Evolutionary conservation across 2,113 vertebrate species (phyloP).

Genomic region (Mustela lutreola): DNA sequence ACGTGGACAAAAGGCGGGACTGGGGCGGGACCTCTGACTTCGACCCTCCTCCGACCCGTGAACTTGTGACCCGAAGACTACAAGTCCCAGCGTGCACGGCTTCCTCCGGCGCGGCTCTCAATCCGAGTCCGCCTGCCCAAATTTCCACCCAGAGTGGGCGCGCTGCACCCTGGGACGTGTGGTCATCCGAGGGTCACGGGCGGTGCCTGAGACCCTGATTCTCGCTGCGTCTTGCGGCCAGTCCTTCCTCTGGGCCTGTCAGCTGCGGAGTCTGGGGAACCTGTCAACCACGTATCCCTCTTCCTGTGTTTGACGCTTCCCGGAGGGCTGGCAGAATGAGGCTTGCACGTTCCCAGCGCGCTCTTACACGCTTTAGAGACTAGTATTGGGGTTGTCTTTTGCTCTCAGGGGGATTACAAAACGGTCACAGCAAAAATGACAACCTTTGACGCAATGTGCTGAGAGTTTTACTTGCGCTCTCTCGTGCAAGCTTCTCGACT

Average conservation of each 20-base stretch:
- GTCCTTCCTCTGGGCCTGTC: rapidly evolving
- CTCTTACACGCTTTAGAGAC: background rate
- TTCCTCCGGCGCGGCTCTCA: background rate
- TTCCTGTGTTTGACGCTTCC: background rate
- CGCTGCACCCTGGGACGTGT: slow-evolving; percentile 18
- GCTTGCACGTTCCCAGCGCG: background rate
- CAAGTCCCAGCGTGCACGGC: slow-evolving; percentile 58
- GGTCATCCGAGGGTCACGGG: background rate
- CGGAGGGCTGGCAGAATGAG: background rate
- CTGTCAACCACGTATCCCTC: background rate
- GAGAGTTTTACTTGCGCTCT: background rate
- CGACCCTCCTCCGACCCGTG: background rate
- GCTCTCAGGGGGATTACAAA: background rate
- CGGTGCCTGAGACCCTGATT: background rate
- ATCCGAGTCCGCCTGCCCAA: rapidly evolving
- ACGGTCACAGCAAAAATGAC: background rate
- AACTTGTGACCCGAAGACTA: slow-evolving; percentile 59
- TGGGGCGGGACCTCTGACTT: background rate
- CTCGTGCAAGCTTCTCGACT: background rate
- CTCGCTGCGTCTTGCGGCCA: rapidly evolving
- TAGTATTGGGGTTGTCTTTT: background rate
- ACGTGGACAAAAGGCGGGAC: slow-evolving; percentile 82
- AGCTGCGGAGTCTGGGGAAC: too few relatives aligned
- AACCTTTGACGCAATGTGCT: background rate
- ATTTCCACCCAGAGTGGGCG: background rate